Percentiles rank a stretch among this genome's conserved stretches.
phyloP scores from a whole-genome alignment of 1,140 invertebrate species.

The Caenorhabditis inopinata region DNA sequence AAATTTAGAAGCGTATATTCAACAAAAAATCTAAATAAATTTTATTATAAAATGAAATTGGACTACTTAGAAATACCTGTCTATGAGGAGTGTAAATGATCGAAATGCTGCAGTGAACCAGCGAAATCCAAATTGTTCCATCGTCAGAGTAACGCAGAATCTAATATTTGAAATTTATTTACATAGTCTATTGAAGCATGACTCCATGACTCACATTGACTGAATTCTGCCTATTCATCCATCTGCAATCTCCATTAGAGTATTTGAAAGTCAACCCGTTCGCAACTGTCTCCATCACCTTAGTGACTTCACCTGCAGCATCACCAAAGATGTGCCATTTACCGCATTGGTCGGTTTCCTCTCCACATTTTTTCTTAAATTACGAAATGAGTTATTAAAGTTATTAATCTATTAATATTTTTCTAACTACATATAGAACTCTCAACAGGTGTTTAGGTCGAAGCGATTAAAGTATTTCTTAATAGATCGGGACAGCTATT shows the following conservation, averaged over 20 bases:
- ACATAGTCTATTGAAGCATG: no score
- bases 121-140: background rate
- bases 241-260: background rate
- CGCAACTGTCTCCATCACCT: background rate
- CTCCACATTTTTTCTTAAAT: background rate
- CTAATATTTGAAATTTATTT: no score
- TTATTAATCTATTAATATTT: no score
- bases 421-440: no score
- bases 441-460: no score
- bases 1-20: no score
- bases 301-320: background rate
- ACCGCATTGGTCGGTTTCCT: no score
- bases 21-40: no score
- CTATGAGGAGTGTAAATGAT: background rate
- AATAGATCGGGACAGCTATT: no score
- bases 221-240: background rate
- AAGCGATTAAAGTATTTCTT: no score
- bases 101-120: background rate
- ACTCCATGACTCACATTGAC: background rate
- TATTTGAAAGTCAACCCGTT: background rate
- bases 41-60: background rate
- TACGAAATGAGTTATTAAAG: no score
- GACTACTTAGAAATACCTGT: background rate
- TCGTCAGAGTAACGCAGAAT: background rate
- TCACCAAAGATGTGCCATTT: background rate